Conservation (phyloP, 2,888 invertebrate genomes). For the Cerastis leucographa region DNA sequence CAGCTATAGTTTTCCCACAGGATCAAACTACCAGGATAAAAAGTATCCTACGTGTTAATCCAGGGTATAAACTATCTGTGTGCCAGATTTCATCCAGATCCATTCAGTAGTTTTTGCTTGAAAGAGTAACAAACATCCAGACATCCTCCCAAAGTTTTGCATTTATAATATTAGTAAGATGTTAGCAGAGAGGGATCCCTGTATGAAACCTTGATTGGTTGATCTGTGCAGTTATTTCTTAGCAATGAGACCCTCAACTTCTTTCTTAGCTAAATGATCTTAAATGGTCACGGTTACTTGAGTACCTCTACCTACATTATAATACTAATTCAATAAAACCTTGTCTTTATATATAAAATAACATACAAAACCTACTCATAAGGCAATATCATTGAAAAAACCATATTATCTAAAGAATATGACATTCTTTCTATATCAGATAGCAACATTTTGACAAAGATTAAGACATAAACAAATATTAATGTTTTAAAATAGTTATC, state of each 20-base stretch:
- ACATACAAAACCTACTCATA: not conserved
- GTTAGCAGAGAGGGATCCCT: not conserved
- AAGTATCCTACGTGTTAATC: too few relatives aligned
- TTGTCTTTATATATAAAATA: slow-evolving; percentile 25
- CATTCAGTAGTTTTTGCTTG: too few relatives aligned
- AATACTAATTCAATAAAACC: slow-evolving; percentile 32
- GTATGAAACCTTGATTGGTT: not conserved
- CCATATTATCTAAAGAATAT: slow-evolving; percentile 17
- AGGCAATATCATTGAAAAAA: slow-evolving; percentile 5
- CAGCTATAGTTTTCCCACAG: too few relatives aligned
- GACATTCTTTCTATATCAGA: slow-evolving; percentile 35
- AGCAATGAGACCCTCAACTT: not conserved
- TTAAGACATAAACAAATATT: slow-evolving; percentile 40
- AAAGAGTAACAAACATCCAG: too few relatives aligned
- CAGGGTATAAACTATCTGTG: too few relatives aligned
- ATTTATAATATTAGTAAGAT: too few relatives aligned
- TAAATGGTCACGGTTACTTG: slow-evolving; percentile 28
- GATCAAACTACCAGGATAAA: too few relatives aligned
- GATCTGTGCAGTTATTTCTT: not conserved
- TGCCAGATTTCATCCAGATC: too few relatives aligned
- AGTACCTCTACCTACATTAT: slow-evolving; percentile 20
- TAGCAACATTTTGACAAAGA: slow-evolving; percentile 28
- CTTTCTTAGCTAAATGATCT: not conserved
- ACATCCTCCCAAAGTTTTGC: too few relatives aligned
- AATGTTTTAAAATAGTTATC: slow-evolving; percentile 27